Conservation (phyloP, 2,888 invertebrate species). For the Meteorus colon region DNA sequence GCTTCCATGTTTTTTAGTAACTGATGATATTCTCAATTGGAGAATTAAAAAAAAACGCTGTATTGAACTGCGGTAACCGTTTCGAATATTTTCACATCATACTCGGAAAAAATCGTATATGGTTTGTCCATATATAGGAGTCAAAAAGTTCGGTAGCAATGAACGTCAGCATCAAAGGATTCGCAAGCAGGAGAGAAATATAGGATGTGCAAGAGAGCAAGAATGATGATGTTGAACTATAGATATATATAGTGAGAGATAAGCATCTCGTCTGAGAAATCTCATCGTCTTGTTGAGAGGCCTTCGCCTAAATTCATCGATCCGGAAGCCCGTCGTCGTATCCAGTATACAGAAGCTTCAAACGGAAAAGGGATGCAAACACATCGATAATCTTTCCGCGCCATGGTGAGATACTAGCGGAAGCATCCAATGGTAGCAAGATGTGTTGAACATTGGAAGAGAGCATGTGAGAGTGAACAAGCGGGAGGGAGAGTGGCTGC, state of each 20-base stretch:
- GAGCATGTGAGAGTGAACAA: slow-evolving; percentile 25
- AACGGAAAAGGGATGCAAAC: slow-evolving; percentile 51
- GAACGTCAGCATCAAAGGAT: slow-evolving; percentile 19
- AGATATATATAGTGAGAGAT: slow-evolving; percentile 10
- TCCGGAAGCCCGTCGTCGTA: slow-evolving; percentile 41
- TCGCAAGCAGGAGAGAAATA: background rate
- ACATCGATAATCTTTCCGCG: slow-evolving; percentile 55
- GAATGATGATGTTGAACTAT: slow-evolving; percentile 1
- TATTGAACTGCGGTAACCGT: no score
- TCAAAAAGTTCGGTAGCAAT: slow-evolving; percentile 1
- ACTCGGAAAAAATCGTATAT: background rate
- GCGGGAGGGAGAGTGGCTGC: slow-evolving; percentile 25
- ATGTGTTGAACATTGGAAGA: slow-evolving; percentile 41
- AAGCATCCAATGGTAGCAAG: slow-evolving; percentile 24
- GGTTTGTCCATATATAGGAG: background rate
- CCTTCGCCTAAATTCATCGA: slow-evolving; percentile 46
- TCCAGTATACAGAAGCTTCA: slow-evolving; percentile 41
- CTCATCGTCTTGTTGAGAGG: slow-evolving; percentile 48
- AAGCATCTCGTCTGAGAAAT: slow-evolving; percentile 49
- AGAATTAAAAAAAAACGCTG: no score
- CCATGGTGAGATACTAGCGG: slow-evolving; percentile 38
- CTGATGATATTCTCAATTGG: no score
- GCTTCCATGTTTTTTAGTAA: background rate
- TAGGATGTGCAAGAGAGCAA: background rate
- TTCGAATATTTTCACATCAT: background rate